Percentiles rank a stretch among this genome's conserved stretches.
Conservation (phyloP, 2,797 vertebrate species). For the Clarias fuscus region DNA sequence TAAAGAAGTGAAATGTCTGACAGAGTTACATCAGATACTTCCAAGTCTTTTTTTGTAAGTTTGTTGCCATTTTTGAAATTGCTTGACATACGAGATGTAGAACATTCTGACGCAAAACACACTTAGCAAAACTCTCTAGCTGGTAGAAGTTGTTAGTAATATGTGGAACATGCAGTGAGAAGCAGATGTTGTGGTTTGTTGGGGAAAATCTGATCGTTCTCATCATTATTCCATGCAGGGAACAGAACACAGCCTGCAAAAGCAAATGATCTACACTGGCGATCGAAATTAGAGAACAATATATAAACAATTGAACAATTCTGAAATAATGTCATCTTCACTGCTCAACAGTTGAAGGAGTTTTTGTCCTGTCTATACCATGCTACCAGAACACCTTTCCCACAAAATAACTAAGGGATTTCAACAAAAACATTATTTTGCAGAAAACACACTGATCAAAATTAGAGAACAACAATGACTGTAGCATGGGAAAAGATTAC, state of each 20-base stretch:
- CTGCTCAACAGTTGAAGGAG: too few species aligned
- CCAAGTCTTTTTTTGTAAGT: not conserved
- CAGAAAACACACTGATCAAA: too few species aligned
- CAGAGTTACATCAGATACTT: not conserved
- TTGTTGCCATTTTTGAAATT: not conserved
- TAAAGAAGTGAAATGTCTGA: not conserved
- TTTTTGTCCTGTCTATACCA: too few species aligned
- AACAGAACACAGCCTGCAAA: slow-evolving; percentile 2
- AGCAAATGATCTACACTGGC: not conserved
- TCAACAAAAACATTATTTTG: too few species aligned
- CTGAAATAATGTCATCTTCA: too few species aligned
- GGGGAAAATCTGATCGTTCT: not conserved
- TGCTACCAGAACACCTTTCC: too few species aligned
- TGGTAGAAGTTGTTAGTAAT: not conserved
- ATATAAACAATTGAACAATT: too few species aligned
- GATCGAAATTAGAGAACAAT: too few species aligned
- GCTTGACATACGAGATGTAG: not conserved
- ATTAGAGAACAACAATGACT: too few species aligned
- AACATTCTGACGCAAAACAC: not conserved
- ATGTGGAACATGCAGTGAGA: not conserved
- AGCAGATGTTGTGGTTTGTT: not conserved
- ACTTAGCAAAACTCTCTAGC: not conserved
- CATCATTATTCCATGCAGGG: not conserved
- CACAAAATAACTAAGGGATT: too few species aligned
- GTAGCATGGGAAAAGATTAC: too few species aligned